Evolutionary conservation across 2,113 vertebrate genomes (phyloP), one percentile per base, ranked within the genome.

Genomic region (Empidonax alnorum): DNA sequence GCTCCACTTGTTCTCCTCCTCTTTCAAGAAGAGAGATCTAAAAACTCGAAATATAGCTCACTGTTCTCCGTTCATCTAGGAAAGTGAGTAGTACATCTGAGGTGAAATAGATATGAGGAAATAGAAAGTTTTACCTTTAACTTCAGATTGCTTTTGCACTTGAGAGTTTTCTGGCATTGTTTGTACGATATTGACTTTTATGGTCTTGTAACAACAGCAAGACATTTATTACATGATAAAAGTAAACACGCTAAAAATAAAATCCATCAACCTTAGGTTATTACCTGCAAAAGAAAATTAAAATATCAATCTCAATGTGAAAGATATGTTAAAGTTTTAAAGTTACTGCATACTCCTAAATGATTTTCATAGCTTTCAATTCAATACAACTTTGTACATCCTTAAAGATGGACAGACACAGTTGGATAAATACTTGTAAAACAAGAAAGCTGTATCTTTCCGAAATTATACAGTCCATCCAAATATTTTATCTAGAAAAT

Each of bases 241-340:
- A 97, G 84, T 96, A 95, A 96, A 91, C 83, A 89, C 52, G 82
- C 62, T 89, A 97, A 95, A 96, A 96, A 96, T 95, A 97, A 97
- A 97, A 96, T 71, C 66, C 81, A 97, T 97, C 97, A 95, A 96
- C 97, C 94, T 97, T 96, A 87, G 25, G n/a, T 97, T 97, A 97
- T 96, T 97, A 97, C 94, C 92, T 96, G 89, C 88, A 93, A 89
- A 94, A 92, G 82, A 91, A 96, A 98, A 97, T 97, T 97, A 97
- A 98, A 97, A 96, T 97, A 98, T 96, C 95, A 96, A 84, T 97
- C 93, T 96, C 65, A 93, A 56, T 85, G 86, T 14, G 53, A 42
- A 87, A 95, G 93, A 90, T 84, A 42, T 94, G 79, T 94, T 92
- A 66, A 90, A 93, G 89, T 91, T 89, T 91, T 87, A 88, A 94